Conservation (phyloP, 1,140 invertebrate species). For the Acromyrmex charruanus region DNA sequence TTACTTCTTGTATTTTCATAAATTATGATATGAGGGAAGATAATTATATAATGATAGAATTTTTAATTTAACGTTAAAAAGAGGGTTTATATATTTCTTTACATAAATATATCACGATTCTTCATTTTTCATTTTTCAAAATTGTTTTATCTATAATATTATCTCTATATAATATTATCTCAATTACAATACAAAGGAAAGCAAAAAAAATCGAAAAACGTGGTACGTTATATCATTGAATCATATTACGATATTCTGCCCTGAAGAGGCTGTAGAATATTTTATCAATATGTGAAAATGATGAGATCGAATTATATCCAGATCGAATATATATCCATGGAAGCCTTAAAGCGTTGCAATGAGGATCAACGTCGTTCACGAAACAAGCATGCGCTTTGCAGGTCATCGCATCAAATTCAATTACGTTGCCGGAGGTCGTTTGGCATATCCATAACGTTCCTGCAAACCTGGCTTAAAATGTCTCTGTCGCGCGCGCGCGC, state of each 20-base stretch:
- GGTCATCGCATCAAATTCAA: conserved; percentile 64
- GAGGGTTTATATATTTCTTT: neutral
- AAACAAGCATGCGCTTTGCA: conserved; percentile 44
- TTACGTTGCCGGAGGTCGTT: conserved; percentile 56
- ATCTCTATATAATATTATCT: too few species aligned
- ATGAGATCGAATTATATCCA: neutral
- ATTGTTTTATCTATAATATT: neutral
- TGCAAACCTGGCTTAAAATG: conserved; percentile 44
- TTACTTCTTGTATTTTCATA: neutral
- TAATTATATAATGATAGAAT: neutral
- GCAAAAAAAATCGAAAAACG: neutral
- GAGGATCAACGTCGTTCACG: conserved; percentile 36
- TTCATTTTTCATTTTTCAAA: neutral
- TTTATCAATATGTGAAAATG: conserved; percentile 27
- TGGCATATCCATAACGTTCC: conserved; percentile 51
- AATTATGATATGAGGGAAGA: neutral
- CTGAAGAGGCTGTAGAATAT: neutral
- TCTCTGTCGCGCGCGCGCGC: neutral
- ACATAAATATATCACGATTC: neutral
- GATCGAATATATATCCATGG: conserved; percentile 10
- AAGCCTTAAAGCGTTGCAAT: conserved; percentile 19
- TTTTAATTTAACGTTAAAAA: neutral
- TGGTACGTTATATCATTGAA: neutral
- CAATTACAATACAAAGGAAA: too few species aligned
- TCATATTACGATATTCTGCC: neutral